phyloP scores from a whole-genome alignment of 2,888 invertebrate species.

The Stenolophus ochropezus region DNA sequence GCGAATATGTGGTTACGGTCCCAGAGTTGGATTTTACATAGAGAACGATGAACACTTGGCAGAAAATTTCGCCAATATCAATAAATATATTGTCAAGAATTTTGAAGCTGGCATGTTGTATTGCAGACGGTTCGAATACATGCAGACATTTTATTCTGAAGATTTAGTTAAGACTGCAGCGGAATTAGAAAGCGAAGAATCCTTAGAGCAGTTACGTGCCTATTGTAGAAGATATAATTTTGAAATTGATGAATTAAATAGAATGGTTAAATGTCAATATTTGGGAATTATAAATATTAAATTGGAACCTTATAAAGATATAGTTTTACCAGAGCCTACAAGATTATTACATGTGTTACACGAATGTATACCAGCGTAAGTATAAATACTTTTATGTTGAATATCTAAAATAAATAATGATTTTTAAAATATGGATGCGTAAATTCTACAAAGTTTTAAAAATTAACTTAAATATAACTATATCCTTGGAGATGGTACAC shows the following conservation, averaged over 20 bases:
- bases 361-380: constrained; percentile 80
- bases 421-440: no score
- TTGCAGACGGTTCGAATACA: constrained; percentile 78
- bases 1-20: constrained; percentile 83
- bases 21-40: constrained; percentile 82
- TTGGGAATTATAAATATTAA: constrained; percentile 85
- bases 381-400: not conserved
- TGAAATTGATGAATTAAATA: constrained; percentile 82
- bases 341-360: constrained; percentile 81
- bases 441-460: no score
- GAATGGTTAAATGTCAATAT: constrained; percentile 80
- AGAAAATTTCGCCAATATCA: constrained; percentile 74
- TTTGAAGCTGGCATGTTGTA: constrained; percentile 80
- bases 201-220: constrained; percentile 79
- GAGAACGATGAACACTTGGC: constrained; percentile 79
- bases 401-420: not conserved
- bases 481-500: no score
- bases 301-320: constrained; percentile 82
- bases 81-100: constrained; percentile 76
- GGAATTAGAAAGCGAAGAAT: constrained; percentile 78
- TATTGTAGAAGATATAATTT: constrained; percentile 81
- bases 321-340: constrained; percentile 83
- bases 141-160: constrained; percentile 82
- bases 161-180: constrained; percentile 81
- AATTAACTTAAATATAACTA: no score